Evolutionary conservation across 2,113 vertebrate genomes (phyloP).

Genomic region (Proteles cristata): DNA sequence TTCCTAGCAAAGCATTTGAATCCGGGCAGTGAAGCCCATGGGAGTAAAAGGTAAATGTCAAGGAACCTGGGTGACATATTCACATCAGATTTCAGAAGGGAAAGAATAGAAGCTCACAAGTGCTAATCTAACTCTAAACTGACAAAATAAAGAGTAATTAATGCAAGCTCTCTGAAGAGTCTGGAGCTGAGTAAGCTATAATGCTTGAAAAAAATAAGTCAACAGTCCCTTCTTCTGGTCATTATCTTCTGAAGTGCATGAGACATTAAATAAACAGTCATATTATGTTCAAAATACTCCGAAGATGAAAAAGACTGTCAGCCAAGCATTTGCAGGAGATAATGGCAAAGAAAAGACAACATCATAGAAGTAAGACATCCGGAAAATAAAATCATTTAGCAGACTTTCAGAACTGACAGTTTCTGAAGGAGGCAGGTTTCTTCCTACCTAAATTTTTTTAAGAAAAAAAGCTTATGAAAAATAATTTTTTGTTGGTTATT

Average conservation of each 20-base stretch:
- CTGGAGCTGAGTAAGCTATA: slow-evolving; percentile 46
- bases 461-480: neutral
- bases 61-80: neutral
- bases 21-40: neutral
- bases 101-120: slow-evolving; percentile 54
- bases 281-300: slow-evolving; percentile 79
- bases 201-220: slow-evolving; percentile 77
- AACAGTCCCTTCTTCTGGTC: slow-evolving; percentile 79
- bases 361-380: slow-evolving; percentile 26
- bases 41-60: neutral
- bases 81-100: slow-evolving; percentile 35
- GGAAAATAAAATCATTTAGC: slow-evolving; percentile 55
- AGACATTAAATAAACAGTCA: slow-evolving; percentile 85
- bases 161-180: slow-evolving; percentile 64
- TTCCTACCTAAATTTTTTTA: slow-evolving; percentile 15
- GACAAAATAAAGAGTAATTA: slow-evolving; percentile 74
- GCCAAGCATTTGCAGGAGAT: slow-evolving; percentile 71
- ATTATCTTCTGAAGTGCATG: slow-evolving; percentile 78
- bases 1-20: neutral
- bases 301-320: slow-evolving; percentile 77
- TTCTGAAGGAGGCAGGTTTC: slow-evolving; percentile 47
- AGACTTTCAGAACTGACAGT: slow-evolving; percentile 49
- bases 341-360: slow-evolving; percentile 69
- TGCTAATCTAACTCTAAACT: slow-evolving; percentile 55
- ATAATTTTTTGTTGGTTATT: neutral